Percentiles rank a stretch among this genome's conserved stretches.
These are phyloP conservation scores for Potorous gilbertii DNA, from an alignment of 2,797 vertebrate species.

Conservation along the genomic window DNA sequence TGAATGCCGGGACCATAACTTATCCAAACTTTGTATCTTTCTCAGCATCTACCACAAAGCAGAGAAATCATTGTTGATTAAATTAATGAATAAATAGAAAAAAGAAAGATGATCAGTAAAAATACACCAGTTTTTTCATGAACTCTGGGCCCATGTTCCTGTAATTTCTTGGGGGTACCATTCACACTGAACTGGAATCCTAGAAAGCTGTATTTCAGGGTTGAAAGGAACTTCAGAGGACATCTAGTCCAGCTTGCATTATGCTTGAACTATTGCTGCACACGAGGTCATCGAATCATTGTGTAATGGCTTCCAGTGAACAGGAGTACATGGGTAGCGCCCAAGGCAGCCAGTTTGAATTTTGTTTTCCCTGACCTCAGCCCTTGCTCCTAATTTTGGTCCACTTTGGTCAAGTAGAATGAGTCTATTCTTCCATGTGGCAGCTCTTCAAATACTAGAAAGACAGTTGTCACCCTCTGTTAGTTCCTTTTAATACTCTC, in stretches of 20 bases:
- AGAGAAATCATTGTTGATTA: neutral
- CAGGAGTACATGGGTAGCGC: too few species aligned
- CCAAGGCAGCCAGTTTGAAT: neutral
- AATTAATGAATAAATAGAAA: neutral
- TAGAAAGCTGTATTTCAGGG: neutral
- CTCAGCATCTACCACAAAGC: neutral
- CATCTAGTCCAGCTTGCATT: neutral
- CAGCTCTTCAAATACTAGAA: neutral
- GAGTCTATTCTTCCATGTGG: neutral
- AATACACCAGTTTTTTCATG: neutral
- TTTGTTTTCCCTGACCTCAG: neutral
- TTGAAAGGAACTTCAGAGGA: neutral
- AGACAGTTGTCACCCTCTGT: neutral
- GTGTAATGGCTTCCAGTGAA: neutral
- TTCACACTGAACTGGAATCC: neutral
- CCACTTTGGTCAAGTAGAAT: neutral
- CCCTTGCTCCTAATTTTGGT: neutral
- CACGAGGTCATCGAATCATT: neutral
- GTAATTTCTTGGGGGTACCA: neutral
- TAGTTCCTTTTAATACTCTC: neutral
- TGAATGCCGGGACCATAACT: neutral
- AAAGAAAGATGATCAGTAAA: neutral
- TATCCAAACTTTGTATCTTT: neutral
- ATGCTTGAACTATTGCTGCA: neutral
- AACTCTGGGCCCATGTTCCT: neutral